Base-by-base conservation (phyloP, 2,888 invertebrate genomes). In the Amiota minor region DNA sequence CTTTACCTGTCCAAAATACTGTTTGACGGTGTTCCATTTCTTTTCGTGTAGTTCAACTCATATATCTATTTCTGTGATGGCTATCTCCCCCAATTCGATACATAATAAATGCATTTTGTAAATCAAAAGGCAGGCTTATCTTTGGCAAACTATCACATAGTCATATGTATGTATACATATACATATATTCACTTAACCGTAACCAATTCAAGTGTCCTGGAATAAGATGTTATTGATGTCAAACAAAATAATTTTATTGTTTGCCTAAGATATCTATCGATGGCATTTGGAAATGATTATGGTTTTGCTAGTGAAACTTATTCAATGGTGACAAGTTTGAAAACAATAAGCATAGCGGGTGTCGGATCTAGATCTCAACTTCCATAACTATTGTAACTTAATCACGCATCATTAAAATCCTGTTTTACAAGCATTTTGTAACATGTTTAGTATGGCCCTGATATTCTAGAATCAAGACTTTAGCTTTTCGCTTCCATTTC, bases 51-150 rank as follows among this genome's bases (percentile, higher is more conserved):
- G 18, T 59, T 59, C 59, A 59, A 10, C n/a, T 10, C 11, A 9
- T 14, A 50, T 50, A n/a, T 50, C 12, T 50, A 1, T 18, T 18
- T 59, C 20, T 59, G 64, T 71, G 80, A 80, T 80, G 59, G 74
- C 75, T 78, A 79, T 79, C 80, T 79, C 70, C 79, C 79, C 79
- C 80, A 75, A 79, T 45, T 73, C 61, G 72, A 75, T 79, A 74
- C 76, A 81, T 87, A 87, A 87, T 88, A 86, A 79, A 87, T 87
- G 68, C 68, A 76, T 77, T 76, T 77, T 75, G 61, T 50, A 35
- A 45, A 6, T 18, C 62, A 62, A 45, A 49, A 65, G 35, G 6
- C 69, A 73, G 71, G 72, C 72, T 65, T 85, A 86, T 83, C 86
- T 82, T 71, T 83, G 84, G 79, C 85, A 82, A 76, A 71, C 72